These are phyloP conservation scores for Oxyscelio sp. DNA, from an alignment of 2,888 invertebrate species.

Conservation along the genomic window DNA sequence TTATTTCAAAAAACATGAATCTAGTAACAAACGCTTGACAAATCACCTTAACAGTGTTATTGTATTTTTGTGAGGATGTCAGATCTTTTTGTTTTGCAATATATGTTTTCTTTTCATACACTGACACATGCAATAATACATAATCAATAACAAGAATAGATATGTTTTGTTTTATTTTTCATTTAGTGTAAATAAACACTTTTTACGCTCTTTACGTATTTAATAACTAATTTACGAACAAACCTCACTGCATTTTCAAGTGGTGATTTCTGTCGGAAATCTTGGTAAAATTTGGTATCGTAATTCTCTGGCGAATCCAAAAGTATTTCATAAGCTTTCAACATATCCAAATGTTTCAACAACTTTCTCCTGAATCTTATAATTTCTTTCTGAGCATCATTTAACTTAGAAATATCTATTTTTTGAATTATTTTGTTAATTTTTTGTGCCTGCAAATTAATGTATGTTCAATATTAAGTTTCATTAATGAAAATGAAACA, in stretches of 20 bases:
- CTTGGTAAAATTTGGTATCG: constrained; percentile 91
- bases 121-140: no score
- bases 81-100: no score
- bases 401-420: constrained; percentile 89
- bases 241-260: constrained; percentile 90
- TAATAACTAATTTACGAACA: no score
- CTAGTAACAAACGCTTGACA: no score
- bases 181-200: no score
- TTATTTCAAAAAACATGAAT: no score
- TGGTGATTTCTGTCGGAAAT: constrained; percentile 91
- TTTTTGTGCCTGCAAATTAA: constrained; percentile 81
- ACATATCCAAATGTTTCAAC: constrained; percentile 92
- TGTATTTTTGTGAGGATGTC: no score
- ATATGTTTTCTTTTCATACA: no score
- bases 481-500: constrained; percentile 14
- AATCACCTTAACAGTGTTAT: no score
- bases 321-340: constrained; percentile 92
- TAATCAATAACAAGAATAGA: no score
- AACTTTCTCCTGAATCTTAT: constrained; percentile 91
- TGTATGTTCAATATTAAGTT: neutral
- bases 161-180: no score
- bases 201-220: no score
- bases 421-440: constrained; percentile 86
- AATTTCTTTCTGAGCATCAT: constrained; percentile 91
- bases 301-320: constrained; percentile 89